Base-by-base conservation (phyloP, 1,140 invertebrate genomes). In the Drosophila rhopaloa region DNA sequence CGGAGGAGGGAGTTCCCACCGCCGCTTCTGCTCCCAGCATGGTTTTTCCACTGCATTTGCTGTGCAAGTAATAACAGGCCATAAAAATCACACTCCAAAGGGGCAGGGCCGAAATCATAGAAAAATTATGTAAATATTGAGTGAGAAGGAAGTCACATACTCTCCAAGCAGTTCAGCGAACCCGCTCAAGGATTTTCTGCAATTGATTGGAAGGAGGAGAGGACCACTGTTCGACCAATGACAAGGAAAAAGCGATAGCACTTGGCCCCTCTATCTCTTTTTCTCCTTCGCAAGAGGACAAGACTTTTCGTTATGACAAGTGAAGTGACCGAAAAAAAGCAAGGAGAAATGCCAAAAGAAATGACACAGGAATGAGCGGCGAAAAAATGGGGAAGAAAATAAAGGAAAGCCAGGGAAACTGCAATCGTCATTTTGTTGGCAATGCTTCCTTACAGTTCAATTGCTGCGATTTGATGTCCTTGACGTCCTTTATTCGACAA, bases 371-470 rank as follows among this genome's bases (percentile, higher is more conserved):
- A 67, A 76, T 58, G 54, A 65, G 54, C 55, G 47, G 48, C 41
- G 35, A 81, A 81, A 54, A 62, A 57, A 60, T 35, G 55, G 27
- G n/a, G 32, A 50, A 60, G 32, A 50, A 60, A 48, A 58, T 57
- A 51, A 71, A 65, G 29, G 59, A 75, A 56, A 67, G 54, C 43
- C 38, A 38, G 70, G 53, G 68, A 63, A 68, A 68, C 63, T 85
- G 77, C 65, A 86, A 72, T 80, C 76, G 80, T 88, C 79, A 89
- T 88, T 89, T 89, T 83, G 76, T 88, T 88, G 84, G 84, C 80
- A 83, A 60, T 79, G 75, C 58, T 75, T 77, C 53, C 84, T 76
- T 83, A 70, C 72, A 70, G 82, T 78, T 85, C 81, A 81, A 85
- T 81, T 81, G 82, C 63, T 57, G 72, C 76, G 58, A 56, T 55